Evolutionary conservation across 2,888 invertebrate genomes (phyloP).

Genomic region (Aphidoletes aphidimyza): DNA sequence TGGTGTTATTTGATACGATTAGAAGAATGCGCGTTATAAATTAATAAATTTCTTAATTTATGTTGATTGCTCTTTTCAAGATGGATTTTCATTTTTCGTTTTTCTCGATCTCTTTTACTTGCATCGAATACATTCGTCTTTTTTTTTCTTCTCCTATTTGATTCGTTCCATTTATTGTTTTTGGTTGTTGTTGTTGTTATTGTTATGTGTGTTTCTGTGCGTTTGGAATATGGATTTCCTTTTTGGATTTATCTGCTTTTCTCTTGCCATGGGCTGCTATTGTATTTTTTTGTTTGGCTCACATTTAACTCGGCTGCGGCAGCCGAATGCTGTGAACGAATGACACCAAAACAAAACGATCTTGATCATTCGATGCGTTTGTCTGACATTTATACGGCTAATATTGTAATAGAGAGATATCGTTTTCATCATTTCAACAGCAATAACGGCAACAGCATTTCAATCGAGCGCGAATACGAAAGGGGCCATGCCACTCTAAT

Average conservation of each 20-base stretch:
- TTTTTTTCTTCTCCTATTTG: background rate
- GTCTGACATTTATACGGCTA: conserved; percentile 33
- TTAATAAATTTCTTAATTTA: conserved; percentile 51
- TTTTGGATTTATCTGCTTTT: background rate
- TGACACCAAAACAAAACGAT: conserved; percentile 36
- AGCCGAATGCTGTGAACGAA: too few species aligned
- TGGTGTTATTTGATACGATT: conserved; percentile 30
- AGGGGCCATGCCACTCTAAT: too few species aligned
- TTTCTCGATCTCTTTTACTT: background rate
- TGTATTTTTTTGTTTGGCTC: background rate
- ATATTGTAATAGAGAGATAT: conserved; percentile 45
- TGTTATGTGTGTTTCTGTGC: too few species aligned
- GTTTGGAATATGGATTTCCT: conserved; percentile 40
- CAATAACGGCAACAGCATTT: background rate
- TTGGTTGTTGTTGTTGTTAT: too few species aligned
- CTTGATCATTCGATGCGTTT: conserved; percentile 17
- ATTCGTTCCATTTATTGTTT: background rate
- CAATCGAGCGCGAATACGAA: background rate
- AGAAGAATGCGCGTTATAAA: conserved; percentile 46
- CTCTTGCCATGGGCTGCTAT: background rate
- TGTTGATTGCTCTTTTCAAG: conserved; percentile 50
- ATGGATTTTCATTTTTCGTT: conserved; percentile 13
- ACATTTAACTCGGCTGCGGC: background rate
- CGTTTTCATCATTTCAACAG: conserved; percentile 49
- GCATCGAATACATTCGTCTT: background rate